Percentiles rank a stretch among this genome's conserved stretches.
Evolutionary conservation across 2,797 vertebrate species (phyloP).

Genomic region (Melanotaenia pygmaea): DNA sequence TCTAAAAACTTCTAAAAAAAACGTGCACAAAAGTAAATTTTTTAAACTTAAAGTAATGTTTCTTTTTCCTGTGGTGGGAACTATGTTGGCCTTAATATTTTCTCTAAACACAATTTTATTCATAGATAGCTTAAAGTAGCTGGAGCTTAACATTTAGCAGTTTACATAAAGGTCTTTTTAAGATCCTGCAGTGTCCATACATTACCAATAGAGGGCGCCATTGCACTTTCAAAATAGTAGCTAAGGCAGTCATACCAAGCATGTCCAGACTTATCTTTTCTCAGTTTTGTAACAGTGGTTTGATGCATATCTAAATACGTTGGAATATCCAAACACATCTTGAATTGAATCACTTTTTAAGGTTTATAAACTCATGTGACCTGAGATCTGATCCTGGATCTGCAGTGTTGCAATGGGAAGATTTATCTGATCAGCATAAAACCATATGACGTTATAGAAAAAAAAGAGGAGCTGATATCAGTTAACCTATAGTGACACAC

Average conservation of each 20-base stretch:
- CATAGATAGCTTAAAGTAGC: too few relatives aligned
- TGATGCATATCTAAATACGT: not conserved
- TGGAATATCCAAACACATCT: not conserved
- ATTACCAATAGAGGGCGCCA: constrained; percentile 69
- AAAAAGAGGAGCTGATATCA: not conserved
- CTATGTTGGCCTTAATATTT: too few relatives aligned
- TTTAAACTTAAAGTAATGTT: too few relatives aligned
- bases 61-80: too few relatives aligned
- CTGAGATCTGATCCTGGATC: constrained; percentile 7
- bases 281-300: not conserved
- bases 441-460: not conserved
- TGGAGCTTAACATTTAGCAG: too few relatives aligned
- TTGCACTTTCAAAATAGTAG: constrained; percentile 29
- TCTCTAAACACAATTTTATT: too few relatives aligned
- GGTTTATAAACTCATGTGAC: not conserved
- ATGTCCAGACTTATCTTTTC: constrained; percentile 4
- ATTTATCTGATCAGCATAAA: constrained; percentile 1
- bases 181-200: not conserved
- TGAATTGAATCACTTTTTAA: not conserved
- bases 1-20: too few relatives aligned
- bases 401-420: not conserved
- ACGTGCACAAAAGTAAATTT: too few relatives aligned
- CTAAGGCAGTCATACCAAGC: constrained; percentile 10
- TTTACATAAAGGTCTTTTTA: too few relatives aligned
- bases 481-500: not conserved